Base-by-base conservation (phyloP, 2,888 invertebrate species). In the Hololepta plana region DNA sequence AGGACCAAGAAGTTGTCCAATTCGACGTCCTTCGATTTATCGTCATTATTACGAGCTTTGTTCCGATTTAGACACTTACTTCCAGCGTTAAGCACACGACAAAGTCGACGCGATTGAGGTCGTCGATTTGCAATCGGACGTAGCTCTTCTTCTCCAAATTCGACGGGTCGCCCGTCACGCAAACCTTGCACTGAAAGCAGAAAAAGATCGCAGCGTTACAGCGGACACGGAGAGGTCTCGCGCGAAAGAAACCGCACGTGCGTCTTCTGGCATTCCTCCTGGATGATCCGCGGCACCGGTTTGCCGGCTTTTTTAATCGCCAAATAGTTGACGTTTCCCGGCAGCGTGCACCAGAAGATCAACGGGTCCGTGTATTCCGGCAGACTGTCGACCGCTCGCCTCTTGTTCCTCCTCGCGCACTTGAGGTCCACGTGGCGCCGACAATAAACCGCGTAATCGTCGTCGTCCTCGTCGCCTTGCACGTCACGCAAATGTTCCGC, bases 241-340 rank as follows among this genome's bases (percentile, higher is more conserved):
- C n/a, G n/a, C n/a, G n/a, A n/a, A n/a, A n/a, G n/a, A n/a, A n/a
- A n/a, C n/a, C n/a, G n/a, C n/a, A n/a, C n/a, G n/a, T n/a, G n/a
- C n/a, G n/a, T n/a, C n/a, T n/a, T n/a, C n/a, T n/a, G n/a, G n/a
- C n/a, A n/a, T n/a, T n/a, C n/a, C n/a, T n/a, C n/a, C n/a, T n/a
- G 49, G 2, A 57, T 1, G 61, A 55, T 24, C 61, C 64, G 54
- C 0, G 65, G 62, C 10, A 59, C 42, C n/a, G 55, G 54, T 8
- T 44, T 52, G 0, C 73, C 74, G 0, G 74, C 68, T 36, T 57
- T 62, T 7, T 55, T 49, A 1, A 73, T 44, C 16, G 60, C 56
- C 35, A 73, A 47, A 40, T 72, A 75, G 37, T 65, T 57, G 29
- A 70, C 49, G 1, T 61, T 62, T 1, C 70, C 71, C 0, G 74